phyloP scores from a whole-genome alignment of 2,888 invertebrate species.

The Rambutsinella grinnellia region DNA sequence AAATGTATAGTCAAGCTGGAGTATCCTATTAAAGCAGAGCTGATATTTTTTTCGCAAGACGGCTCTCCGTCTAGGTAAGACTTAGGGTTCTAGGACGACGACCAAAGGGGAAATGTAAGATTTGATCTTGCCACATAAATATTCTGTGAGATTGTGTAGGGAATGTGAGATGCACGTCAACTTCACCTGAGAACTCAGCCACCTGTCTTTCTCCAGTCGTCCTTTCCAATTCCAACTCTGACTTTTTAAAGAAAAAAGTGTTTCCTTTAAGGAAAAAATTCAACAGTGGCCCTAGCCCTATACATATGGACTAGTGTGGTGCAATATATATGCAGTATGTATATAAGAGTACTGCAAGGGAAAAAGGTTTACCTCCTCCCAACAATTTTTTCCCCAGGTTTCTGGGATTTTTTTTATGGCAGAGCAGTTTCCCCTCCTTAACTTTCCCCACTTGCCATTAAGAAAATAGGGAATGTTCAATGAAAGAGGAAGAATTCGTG shows the following conservation, averaged over 20 bases:
- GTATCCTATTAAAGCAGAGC: no score
- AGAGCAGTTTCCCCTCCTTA: slow-evolving; percentile 38
- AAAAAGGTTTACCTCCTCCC: no score
- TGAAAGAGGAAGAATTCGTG: background rate
- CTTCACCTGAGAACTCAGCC: slow-evolving; percentile 64
- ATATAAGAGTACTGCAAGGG: no score
- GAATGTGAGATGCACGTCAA: slow-evolving; percentile 55
- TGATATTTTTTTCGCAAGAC: no score
- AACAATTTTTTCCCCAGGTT: slow-evolving; percentile 31
- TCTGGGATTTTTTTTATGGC: slow-evolving; percentile 29
- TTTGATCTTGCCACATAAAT: slow-evolving; percentile 60
- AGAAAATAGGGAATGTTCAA: slow-evolving; percentile 29
- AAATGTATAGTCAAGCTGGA: no score
- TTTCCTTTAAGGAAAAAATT: slow-evolving; percentile 2
- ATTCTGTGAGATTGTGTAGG: slow-evolving; percentile 51
- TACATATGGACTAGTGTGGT: background rate
- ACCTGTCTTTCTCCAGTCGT: slow-evolving; percentile 54
- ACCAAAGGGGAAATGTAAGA: slow-evolving; percentile 52
- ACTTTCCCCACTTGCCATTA: slow-evolving; percentile 37
- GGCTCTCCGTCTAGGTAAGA: background rate
- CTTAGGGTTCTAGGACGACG: background rate
- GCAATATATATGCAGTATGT: background rate
- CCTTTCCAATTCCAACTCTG: slow-evolving; percentile 48
- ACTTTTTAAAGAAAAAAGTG: slow-evolving; percentile 32
- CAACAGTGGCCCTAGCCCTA: slow-evolving; percentile 4